A percentile compares a stretch with the other conserved stretches of the same genome.
phyloP scores from a whole-genome alignment of 2,888 invertebrate genomes.

The Elaeidobius kamerunicus region DNA sequence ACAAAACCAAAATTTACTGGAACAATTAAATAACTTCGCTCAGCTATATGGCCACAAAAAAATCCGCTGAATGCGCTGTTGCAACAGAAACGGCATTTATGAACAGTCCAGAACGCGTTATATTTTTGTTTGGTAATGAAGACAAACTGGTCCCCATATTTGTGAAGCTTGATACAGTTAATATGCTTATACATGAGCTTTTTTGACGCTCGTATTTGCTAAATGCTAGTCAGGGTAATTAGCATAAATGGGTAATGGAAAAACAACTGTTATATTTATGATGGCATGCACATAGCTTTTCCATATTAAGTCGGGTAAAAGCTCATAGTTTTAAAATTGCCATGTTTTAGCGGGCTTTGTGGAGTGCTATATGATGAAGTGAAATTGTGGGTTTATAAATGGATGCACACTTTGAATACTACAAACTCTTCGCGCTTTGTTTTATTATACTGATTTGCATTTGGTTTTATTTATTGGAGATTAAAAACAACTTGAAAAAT shows the following conservation, averaged over 20 bases:
- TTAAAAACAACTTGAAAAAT: too few species aligned
- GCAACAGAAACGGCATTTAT: slow-evolving; percentile 1
- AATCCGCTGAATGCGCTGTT: neutral
- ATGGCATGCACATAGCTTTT: neutral
- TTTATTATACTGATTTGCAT: too few species aligned
- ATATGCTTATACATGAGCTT: slow-evolving; percentile 10
- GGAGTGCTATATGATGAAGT: too few species aligned
- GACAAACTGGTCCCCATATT: slow-evolving; percentile 8
- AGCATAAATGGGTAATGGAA: slow-evolving; percentile 18
- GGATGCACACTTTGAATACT: too few species aligned
- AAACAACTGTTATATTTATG: slow-evolving; percentile 14
- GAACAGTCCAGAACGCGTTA: slow-evolving; percentile 1
- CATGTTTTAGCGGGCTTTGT: too few species aligned
- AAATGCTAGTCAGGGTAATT: slow-evolving; percentile 17
- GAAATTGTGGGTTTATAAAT: too few species aligned
- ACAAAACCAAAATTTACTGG: neutral
- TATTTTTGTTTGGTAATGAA: slow-evolving; percentile 11
- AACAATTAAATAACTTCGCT: neutral
- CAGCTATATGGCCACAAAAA: neutral
- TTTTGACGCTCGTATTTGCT: slow-evolving; percentile 6
- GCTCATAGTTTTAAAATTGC: slow-evolving; percentile 1
- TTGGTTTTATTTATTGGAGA: too few species aligned
- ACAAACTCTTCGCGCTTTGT: too few species aligned
- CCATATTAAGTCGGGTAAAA: slow-evolving; percentile 1
- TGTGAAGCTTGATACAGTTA: slow-evolving; percentile 8